phyloP scores from a whole-genome alignment of 2,113 vertebrate species.

The Calidris pugnax region DNA sequence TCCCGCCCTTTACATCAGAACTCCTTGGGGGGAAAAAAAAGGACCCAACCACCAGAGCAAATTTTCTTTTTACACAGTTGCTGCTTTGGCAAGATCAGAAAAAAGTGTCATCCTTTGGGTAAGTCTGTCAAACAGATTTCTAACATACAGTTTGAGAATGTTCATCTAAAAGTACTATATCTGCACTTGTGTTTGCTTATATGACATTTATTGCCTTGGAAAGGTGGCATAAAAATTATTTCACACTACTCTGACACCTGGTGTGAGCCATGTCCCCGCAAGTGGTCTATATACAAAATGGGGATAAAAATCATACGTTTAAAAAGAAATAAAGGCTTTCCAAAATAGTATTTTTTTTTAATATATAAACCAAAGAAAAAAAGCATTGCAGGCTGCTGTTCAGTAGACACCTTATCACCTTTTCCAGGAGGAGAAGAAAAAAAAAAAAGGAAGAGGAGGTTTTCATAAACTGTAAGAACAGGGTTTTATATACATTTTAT shows the following conservation, averaged over 20 bases:
- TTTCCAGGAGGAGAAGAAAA: neutral
- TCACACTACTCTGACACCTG: slow-evolving; percentile 53
- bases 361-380: neutral
- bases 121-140: slow-evolving; percentile 71
- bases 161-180: slow-evolving; percentile 50
- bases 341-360: neutral
- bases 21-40: neutral
- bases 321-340: neutral
- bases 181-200: slow-evolving; percentile 68
- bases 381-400: neutral
- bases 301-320: neutral
- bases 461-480: neutral
- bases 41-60: slow-evolving; percentile 32
- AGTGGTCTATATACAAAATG: slow-evolving; percentile 1
- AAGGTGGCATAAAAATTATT: slow-evolving; percentile 73
- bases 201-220: slow-evolving; percentile 76
- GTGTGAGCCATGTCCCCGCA: neutral
- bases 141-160: slow-evolving; percentile 56
- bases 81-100: slow-evolving; percentile 46
- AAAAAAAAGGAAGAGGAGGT: too few species aligned
- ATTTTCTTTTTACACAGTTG: slow-evolving; percentile 10
- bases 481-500: neutral
- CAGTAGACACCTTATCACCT: neutral
- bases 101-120: slow-evolving; percentile 52
- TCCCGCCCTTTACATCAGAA: neutral